These are phyloP conservation scores for Diceros bicornis DNA, from an alignment of 2,797 vertebrate genomes.

Conservation along the genomic window DNA sequence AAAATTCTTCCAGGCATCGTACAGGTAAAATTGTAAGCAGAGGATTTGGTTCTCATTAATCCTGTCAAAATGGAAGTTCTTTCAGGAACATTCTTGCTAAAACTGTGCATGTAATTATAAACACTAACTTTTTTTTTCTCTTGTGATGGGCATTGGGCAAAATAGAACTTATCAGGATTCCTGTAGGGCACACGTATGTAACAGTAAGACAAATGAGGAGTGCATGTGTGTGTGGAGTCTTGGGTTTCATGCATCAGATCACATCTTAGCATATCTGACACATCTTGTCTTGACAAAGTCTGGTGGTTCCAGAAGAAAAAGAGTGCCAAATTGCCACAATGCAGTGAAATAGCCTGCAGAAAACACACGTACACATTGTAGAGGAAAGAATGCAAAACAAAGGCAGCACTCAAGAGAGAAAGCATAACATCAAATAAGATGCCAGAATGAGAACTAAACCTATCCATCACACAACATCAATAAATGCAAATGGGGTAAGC, in stretches of 20 bases:
- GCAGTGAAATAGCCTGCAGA: slow-evolving; percentile 23
- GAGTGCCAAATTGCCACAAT: background rate
- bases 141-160: background rate
- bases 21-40: background rate
- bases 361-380: background rate
- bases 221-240: background rate
- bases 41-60: slow-evolving; percentile 3
- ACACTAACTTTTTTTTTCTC: background rate
- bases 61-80: slow-evolving; percentile 28
- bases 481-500: slow-evolving; percentile 71
- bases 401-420: slow-evolving; percentile 36
- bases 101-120: background rate
- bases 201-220: background rate
- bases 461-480: slow-evolving; percentile 74
- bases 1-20: background rate
- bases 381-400: slow-evolving; percentile 55
- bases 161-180: slow-evolving; percentile 23
- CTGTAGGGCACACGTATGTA: background rate
- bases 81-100: background rate
- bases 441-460: slow-evolving; percentile 28
- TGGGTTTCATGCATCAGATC: background rate
- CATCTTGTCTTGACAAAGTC: background rate
- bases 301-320: slow-evolving; percentile 46
- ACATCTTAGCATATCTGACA: slow-evolving; percentile 54
- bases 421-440: background rate